Evolutionary conservation across 2,113 vertebrate genomes (phyloP).

Genomic region (Shinisaurus crocodilurus): DNA sequence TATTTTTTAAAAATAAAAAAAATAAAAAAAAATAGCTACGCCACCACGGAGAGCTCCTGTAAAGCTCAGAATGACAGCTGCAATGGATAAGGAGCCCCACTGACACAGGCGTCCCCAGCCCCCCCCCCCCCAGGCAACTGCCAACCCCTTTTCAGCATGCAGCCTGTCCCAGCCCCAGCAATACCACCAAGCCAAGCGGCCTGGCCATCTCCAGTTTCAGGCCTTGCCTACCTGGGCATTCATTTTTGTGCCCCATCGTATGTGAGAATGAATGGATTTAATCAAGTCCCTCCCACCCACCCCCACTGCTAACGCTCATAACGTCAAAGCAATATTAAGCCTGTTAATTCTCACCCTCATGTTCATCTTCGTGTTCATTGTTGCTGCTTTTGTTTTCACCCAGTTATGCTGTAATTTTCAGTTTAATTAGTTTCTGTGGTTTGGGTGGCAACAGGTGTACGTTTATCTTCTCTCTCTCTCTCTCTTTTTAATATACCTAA

Average conservation of each 20-base stretch:
- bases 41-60: no score
- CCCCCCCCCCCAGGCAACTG: no score
- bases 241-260: background rate
- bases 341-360: slow-evolving; percentile 67
- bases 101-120: no score
- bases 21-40: no score
- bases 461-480: slow-evolving; percentile 61
- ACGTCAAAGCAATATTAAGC: slow-evolving; percentile 67
- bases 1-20: no score
- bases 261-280: slow-evolving; percentile 55
- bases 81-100: no score
- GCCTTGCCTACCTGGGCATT: background rate
- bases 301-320: slow-evolving; percentile 68
- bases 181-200: background rate
- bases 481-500: slow-evolving; percentile 75
- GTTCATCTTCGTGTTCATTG: slow-evolving; percentile 45
- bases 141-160: no score
- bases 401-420: slow-evolving; percentile 72
- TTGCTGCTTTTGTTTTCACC: slow-evolving; percentile 37
- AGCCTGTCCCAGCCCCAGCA: background rate
- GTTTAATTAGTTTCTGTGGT: slow-evolving; percentile 78
- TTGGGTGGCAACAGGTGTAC: slow-evolving; percentile 72
- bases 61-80: no score
- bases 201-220: no score
- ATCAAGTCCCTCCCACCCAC: slow-evolving; percentile 29